Percentiles rank a stretch among this genome's conserved stretches.
Conservation (phyloP, 1,140 invertebrate genomes). For the Dinoponera quadriceps region DNA sequence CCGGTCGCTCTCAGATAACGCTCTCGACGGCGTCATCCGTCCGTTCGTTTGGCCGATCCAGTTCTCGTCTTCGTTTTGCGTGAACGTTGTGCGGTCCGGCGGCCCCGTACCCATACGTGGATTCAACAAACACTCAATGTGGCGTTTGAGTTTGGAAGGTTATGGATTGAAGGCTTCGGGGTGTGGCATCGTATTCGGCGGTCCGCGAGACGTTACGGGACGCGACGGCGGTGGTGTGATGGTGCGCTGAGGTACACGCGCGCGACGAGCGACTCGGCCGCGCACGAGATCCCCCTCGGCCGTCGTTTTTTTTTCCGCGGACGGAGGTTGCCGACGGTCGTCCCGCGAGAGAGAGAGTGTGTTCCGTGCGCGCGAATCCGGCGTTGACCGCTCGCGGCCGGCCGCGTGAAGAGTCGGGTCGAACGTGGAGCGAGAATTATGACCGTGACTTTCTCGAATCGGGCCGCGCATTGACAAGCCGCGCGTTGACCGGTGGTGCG, state of each 20-base stretch:
- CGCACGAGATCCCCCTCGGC: not conserved
- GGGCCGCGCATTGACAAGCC: slow-evolving; percentile 40
- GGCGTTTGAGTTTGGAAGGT: slow-evolving; percentile 81
- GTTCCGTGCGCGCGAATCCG: not conserved
- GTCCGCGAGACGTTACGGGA: not conserved
- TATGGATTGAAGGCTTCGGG: slow-evolving; percentile 82
- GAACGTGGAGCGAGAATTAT: slow-evolving; percentile 3
- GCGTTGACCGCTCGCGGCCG: not conserved
- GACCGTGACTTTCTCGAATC: slow-evolving; percentile 27
- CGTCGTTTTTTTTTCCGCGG: not conserved
- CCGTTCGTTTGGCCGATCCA: too few relatives aligned
- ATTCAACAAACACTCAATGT: slow-evolving; percentile 74
- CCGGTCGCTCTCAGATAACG: too few relatives aligned
- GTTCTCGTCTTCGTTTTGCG: slow-evolving; percentile 54
- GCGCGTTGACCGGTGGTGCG: slow-evolving; percentile 35
- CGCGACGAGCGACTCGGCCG: not conserved
- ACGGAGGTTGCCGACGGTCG: slow-evolving; percentile 24
- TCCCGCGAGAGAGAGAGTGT: not conserved
- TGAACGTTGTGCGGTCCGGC: slow-evolving; percentile 60
- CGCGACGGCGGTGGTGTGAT: not conserved
- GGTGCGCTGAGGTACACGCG: not conserved
- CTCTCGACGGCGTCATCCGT: too few relatives aligned
- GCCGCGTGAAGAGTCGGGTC: not conserved
- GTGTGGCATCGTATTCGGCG: slow-evolving; percentile 80
- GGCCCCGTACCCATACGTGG: slow-evolving; percentile 48